Base-by-base conservation (phyloP, 64 coral and sea anemone genomes). In the Trachythela sp. region DNA sequence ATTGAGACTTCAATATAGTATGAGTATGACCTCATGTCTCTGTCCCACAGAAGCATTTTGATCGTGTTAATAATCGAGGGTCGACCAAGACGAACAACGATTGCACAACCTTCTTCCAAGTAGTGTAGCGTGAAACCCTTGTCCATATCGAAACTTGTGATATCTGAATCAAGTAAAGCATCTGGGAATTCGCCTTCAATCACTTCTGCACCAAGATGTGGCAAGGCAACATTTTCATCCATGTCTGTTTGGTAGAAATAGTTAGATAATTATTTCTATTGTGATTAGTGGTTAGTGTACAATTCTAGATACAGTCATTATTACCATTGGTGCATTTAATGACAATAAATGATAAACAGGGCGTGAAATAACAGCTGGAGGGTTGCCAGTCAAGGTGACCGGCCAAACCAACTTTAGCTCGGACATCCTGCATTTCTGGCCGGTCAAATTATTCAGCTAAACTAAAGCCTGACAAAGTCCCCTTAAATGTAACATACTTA, bases 1-100 rank as follows among this genome's bases (percentile, higher is more conserved):
- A 99, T 93, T 15, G 96, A 99, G 24, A 99, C 91, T 71, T 99
- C 96, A 94, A 99, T 92, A 45, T 86, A 95, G 36, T 99, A 99
- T 27, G 96, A 99, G 85, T 99, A 99, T 10, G 94, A 92, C n/a
- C 96, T 84, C 26, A 88, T 7, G 26, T 99, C 96, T 88, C 92
- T 94, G 64, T 99, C 94, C 96, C 96, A 99, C 22, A 99, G 85
- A 32, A 99, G 88, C 76, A 99, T 89, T 76, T 89, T 92, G 42
- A 99, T 89, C 27, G 93, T 99, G 18, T 99, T 99, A 33, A 99
- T 94, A 86, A 99, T 94, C 70, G 93, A 94, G 32, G 96, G 96
- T 85, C 91, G 67, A 10, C 91, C 93, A 41, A 99, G n/a, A 8
- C 91, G 77, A 91, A 99, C 77, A 31, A 94, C 94, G 40, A 99